Evolutionary conservation across 1,140 invertebrate species (phyloP), one percentile per base, ranked within the genome.

Genomic region (Lepidurus packardi): DNA sequence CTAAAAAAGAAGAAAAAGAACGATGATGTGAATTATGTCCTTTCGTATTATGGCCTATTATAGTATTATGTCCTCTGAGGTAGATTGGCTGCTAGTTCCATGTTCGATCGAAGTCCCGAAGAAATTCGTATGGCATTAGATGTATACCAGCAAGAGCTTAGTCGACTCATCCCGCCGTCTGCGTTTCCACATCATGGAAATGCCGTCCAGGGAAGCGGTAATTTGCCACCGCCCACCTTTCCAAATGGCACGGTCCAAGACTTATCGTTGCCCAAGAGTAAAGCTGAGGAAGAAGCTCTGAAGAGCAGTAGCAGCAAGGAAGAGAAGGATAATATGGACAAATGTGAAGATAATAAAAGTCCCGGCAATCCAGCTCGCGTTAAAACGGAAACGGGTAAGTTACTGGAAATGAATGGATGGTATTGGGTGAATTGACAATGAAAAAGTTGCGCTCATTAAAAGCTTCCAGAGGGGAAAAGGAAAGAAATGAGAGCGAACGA

Each of bases 111-210:
- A 79, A 91, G 91, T 76, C 91, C 90, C 81, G 94, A 97, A 80
- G 93, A 94, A 47, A 93, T 96, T 83, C 89, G 96, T 79, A 87
- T 96, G 87, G 93, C 93, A 0, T 85, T 97, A 13, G 94, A 96
- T 81, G 92, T 94, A n/a, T 96, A 96, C 84, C 94, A 95, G 83
- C 89, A 94, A 53, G 95, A 97, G 85, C 87, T 97, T 9, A 91
- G 93, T 82, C 95, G 96, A 84, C 86, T 97, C 76, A 93, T 85
- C 81, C 82, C 65, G 81, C 83, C 74, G 80, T 81, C 21, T 80
- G 80, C 47, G 81, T 82, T 75, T 76, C 73, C 79, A 77, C 44
- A 47, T 80, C 73, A 78, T 45, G 73, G 73, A 7, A 81, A 82
- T 79, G 81, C 80, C 53, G 53, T 80, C 25, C 79, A 81, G 42